These are phyloP conservation scores for Orchesellides sinensis DNA, from an alignment of 2,888 invertebrate species.

Conservation along the genomic window DNA sequence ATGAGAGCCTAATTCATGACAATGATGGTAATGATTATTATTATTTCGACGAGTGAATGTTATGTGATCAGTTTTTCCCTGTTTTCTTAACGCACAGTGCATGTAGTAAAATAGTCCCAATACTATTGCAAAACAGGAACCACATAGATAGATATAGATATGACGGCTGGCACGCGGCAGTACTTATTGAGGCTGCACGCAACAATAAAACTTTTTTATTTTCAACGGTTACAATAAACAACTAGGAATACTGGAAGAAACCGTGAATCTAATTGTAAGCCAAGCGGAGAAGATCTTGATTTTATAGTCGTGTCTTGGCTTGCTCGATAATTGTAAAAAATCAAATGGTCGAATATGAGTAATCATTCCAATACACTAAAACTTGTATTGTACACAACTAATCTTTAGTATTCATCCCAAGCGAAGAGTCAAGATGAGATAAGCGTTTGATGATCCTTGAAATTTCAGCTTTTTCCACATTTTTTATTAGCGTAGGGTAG, in stretches of 20 bases:
- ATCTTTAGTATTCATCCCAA: no score
- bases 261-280: no score
- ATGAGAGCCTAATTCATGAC: constrained; percentile 50
- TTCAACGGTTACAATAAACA: not conserved
- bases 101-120: not conserved
- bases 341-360: not conserved
- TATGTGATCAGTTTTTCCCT: constrained; percentile 44
- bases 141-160: constrained; percentile 14
- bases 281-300: no score
- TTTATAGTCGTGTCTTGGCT: not conserved
- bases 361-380: no score
- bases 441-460: constrained; percentile 52
- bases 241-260: no score
- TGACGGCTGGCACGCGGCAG: constrained; percentile 60
- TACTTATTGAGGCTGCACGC: constrained; percentile 7
- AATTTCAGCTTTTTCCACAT: not conserved
- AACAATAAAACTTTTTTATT: constrained; percentile 10
- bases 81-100: not conserved
- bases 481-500: constrained; percentile 16
- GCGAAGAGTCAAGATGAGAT: constrained; percentile 12
- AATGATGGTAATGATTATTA: constrained; percentile 35
- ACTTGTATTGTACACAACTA: not conserved
- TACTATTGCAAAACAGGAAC: constrained; percentile 21
- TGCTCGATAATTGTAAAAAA: not conserved
- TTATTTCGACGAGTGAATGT: constrained; percentile 35